phyloP scores from a whole-genome alignment of 2,113 vertebrate species.

The Aplodontia rufa region DNA sequence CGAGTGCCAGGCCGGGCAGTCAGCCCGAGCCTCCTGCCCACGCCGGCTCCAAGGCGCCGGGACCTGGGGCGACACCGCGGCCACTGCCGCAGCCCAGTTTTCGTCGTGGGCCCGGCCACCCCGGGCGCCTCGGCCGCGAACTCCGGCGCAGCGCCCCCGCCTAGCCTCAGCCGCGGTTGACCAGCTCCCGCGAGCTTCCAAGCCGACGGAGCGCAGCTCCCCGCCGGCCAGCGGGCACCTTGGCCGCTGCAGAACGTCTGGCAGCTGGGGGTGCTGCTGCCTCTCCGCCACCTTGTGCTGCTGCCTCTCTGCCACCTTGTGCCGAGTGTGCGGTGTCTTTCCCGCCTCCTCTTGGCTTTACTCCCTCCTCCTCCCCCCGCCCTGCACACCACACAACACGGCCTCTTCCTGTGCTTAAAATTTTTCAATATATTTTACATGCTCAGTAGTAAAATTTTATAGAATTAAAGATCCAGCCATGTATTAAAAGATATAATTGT shows the following conservation, averaged over 20 bases:
- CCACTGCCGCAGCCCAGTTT: conserved; percentile 9
- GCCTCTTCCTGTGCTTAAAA: too few species aligned
- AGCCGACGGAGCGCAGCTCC: neutral
- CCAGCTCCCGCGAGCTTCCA: neutral
- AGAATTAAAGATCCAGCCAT: neutral
- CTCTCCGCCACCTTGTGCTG: conserved; percentile 83
- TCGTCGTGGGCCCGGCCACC: conserved; percentile 57
- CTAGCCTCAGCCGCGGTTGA: conserved; percentile 37
- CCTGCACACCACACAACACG: conserved; percentile 85
- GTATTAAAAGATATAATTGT: neutral
- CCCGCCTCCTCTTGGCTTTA: conserved; percentile 82
- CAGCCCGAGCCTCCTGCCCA: neutral
- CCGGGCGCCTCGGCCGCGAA: neutral
- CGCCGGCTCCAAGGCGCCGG: neutral
- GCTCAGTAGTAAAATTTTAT: neutral
- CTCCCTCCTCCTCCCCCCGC: conserved; percentile 84
- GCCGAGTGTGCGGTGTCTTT: conserved; percentile 82
- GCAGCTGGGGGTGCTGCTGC: conserved; percentile 76
- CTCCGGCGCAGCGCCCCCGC: neutral
- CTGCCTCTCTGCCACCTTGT: conserved; percentile 86
- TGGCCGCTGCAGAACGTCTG: conserved; percentile 51
- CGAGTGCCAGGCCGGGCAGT: neutral
- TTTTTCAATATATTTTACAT: neutral
- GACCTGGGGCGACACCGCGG: neutral
- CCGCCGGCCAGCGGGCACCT: neutral